Conservation (phyloP, 1,140 invertebrate genomes). For the Panagrolaimus sp. region DNA sequence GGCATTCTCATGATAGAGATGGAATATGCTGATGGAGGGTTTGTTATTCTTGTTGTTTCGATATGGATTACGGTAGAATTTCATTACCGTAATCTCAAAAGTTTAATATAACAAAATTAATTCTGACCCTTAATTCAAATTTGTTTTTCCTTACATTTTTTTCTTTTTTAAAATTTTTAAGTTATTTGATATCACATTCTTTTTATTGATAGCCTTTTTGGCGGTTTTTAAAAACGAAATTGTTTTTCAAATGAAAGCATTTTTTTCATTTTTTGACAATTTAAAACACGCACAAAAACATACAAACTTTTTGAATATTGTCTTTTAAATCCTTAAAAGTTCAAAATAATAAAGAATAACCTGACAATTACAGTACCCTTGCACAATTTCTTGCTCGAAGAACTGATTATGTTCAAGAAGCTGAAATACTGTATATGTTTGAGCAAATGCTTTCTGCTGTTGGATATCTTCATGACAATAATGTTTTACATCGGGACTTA, state of each 20-base stretch:
- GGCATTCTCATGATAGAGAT: constrained; percentile 73
- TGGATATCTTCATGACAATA: constrained; percentile 70
- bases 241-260: too few relatives aligned
- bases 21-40: constrained; percentile 74
- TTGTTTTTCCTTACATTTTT: constrained; percentile 70
- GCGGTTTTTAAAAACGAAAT: too few relatives aligned
- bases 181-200: too few relatives aligned
- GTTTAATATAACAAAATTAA: constrained; percentile 68
- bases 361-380: constrained; percentile 72
- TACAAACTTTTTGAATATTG: not conserved
- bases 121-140: constrained; percentile 68
- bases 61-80: constrained; percentile 70
- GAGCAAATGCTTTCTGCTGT: constrained; percentile 71
- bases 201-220: too few relatives aligned
- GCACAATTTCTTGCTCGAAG: constrained; percentile 67
- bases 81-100: constrained; percentile 70
- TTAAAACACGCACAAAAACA: constrained; percentile 22
- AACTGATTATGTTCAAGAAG: constrained; percentile 64
- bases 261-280: constrained; percentile 75
- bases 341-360: constrained; percentile 73
- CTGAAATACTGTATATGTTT: constrained; percentile 68
- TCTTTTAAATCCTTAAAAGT: constrained; percentile 58
- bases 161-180: too few relatives aligned
- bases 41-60: constrained; percentile 32
- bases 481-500: constrained; percentile 72